phyloP scores from a whole-genome alignment of 2,888 invertebrate genomes.

The Agrochola circellaris region DNA sequence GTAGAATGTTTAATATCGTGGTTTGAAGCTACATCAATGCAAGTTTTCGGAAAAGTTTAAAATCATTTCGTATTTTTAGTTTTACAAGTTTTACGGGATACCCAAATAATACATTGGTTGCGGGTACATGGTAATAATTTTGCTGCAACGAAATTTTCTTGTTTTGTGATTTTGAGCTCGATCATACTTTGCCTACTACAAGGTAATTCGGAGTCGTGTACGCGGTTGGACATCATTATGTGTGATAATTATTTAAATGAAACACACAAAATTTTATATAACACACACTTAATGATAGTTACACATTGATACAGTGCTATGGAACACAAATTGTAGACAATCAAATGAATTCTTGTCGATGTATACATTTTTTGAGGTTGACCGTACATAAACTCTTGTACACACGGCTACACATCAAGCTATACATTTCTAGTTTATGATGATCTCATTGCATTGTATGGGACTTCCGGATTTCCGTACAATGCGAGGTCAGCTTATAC shows the following conservation, averaged over 20 bases:
- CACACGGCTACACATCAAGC: too few species aligned
- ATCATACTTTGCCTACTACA: not conserved
- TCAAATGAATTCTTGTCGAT: not conserved
- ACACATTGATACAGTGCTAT: not conserved
- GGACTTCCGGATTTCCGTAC: too few species aligned
- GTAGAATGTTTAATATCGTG: slow-evolving; percentile 9
- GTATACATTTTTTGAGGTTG: not conserved
- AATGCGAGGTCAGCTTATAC: too few species aligned
- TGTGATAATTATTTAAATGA: not conserved
- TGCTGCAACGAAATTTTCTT: not conserved
- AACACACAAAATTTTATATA: too few species aligned
- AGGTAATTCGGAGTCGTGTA: not conserved
- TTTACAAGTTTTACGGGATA: not conserved
- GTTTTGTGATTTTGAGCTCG: not conserved
- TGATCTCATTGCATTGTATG: too few species aligned
- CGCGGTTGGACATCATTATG: not conserved
- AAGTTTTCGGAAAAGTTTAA: not conserved
- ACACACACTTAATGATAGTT: not conserved
- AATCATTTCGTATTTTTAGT: slow-evolving; percentile 10
- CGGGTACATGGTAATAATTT: not conserved
- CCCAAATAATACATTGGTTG: not conserved
- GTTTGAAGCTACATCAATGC: too few species aligned
- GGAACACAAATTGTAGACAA: not conserved
- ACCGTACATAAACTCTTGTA: not conserved
- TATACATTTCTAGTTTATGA: too few species aligned